Evolutionary conservation across 1,140 invertebrate genomes (phyloP).

Genomic region (Pseudomyrmex gracilis): DNA sequence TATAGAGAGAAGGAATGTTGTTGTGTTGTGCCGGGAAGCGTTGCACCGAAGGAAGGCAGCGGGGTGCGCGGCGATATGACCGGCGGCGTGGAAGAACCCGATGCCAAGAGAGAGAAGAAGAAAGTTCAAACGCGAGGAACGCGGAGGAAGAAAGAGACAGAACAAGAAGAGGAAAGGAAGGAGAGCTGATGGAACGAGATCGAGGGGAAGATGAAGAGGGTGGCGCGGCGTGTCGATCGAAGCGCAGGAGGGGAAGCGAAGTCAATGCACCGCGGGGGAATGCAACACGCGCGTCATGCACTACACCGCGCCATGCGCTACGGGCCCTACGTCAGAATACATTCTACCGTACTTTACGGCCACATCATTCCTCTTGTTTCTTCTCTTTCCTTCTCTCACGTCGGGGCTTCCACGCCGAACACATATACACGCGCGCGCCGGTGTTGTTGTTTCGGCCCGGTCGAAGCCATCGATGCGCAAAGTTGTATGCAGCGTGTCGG

Average conservation of each 20-base stretch:
- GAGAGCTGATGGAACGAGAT: slow-evolving; percentile 28
- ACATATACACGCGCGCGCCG: neutral
- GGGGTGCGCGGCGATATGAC: slow-evolving; percentile 63
- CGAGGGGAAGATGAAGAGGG: slow-evolving; percentile 39
- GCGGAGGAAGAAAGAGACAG: slow-evolving; percentile 18
- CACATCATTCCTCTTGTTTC: slow-evolving; percentile 38
- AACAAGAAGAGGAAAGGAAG: slow-evolving; percentile 23
- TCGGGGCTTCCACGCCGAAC: neutral
- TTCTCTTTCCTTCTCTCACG: neutral
- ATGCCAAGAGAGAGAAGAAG: slow-evolving; percentile 2
- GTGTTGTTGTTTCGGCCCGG: slow-evolving; percentile 19
- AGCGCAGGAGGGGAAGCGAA: slow-evolving; percentile 75
- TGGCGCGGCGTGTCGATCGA: slow-evolving; percentile 43
- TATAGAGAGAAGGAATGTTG: slow-evolving; percentile 82
- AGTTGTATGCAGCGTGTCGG: slow-evolving; percentile 6
- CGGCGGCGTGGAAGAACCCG: slow-evolving; percentile 70
- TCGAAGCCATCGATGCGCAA: slow-evolving; percentile 15
- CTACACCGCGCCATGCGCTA: slow-evolving; percentile 76
- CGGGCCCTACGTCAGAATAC: slow-evolving; percentile 80
- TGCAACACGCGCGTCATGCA: slow-evolving; percentile 78
- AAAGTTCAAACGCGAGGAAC: slow-evolving; percentile 24
- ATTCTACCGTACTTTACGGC: slow-evolving; percentile 79
- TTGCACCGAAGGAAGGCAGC: slow-evolving; percentile 69
- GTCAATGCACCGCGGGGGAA: slow-evolving; percentile 84
- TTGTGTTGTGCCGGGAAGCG: slow-evolving; percentile 82